Base-by-base conservation (phyloP, 1,140 invertebrate genomes). In the Aphelenchoides besseyi region DNA sequence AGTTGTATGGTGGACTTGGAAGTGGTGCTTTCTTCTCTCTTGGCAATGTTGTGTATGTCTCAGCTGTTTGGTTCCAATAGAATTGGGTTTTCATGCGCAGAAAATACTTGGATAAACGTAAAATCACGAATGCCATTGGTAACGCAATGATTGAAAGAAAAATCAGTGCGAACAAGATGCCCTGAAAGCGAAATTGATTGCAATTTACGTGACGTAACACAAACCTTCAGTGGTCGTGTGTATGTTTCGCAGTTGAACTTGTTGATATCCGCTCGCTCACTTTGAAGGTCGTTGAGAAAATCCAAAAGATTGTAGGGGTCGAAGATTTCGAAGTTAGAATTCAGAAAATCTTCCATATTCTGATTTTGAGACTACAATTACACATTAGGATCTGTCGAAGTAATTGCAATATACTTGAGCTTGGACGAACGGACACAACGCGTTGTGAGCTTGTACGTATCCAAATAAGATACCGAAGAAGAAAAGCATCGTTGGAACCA, bases 331-430 rank as follows among this genome's bases (percentile, higher is more conserved):
- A 67, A 74, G 33, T 74, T 77, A 0, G 52, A 12, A 23, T 74
- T 74, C n/a, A 74, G 35, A 52, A 69, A 74, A 23, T 61, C 55
- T 53, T 74, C 72, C 41, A 74, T 74, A 64, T 74, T 74, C 8
- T 63, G 9, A 37, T 74, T 74, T 75, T 74, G 72, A 2, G 30
- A 26, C 26, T 76, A 54, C 73, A 70, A 73, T 16, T 16, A 59
- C 1, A 0, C 37, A n/a, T n/a, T 66, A n/a, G n/a, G 23, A 62
- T 0, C 37, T 70, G n/a, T 12, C 12, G n/a, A 70, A 74, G 23
- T 16, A 72, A n/a, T 1, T 1, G 41, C 29, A 33, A 35, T 32
- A n/a, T 71, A 74, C 70, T 29, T 62, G n/a, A 37, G 72, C 55
- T 73, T 74, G 72, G 8, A 68, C 59, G n/a, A 52, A 69, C 18